A percentile compares a stretch with the other conserved stretches of the same genome.
Evolutionary conservation across 2,888 invertebrate species (phyloP).

Genomic region (Agriopis aurantiaria): DNA sequence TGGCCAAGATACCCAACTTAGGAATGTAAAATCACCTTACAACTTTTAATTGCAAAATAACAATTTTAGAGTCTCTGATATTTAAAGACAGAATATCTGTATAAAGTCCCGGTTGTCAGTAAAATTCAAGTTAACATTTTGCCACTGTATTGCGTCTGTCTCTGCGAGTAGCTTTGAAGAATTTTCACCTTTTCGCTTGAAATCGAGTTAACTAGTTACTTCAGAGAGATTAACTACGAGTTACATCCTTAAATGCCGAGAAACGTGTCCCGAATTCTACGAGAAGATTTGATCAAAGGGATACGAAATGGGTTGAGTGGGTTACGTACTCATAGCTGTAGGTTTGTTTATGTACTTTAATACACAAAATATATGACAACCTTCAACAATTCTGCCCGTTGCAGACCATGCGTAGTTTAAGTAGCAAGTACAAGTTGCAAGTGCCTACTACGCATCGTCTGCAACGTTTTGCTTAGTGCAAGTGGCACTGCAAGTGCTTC

Average conservation of each 20-base stretch:
- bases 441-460: no score
- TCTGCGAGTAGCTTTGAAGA: slow-evolving; percentile 7
- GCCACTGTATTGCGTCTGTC: slow-evolving; percentile 7
- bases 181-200: slow-evolving; percentile 41
- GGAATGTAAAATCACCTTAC: no score
- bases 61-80: no score
- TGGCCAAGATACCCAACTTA: no score
- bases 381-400: not conserved
- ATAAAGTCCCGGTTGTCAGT: slow-evolving; percentile 2
- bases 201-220: slow-evolving; percentile 53
- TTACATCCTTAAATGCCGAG: slow-evolving; percentile 49
- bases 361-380: not conserved
- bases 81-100: not conserved
- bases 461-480: no score
- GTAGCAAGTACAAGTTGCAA: no score
- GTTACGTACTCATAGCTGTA: not conserved
- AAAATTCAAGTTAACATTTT: slow-evolving; percentile 13
- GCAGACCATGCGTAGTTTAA: no score
- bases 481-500: no score
- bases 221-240: slow-evolving; percentile 51
- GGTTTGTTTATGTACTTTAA: not conserved
- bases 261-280: slow-evolving; percentile 52
- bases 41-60: no score
- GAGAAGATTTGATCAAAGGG: slow-evolving; percentile 50
- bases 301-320: slow-evolving; percentile 33